These are phyloP conservation scores for Alloplasta piceator DNA, from an alignment of 2,888 invertebrate genomes.

Conservation along the genomic window DNA sequence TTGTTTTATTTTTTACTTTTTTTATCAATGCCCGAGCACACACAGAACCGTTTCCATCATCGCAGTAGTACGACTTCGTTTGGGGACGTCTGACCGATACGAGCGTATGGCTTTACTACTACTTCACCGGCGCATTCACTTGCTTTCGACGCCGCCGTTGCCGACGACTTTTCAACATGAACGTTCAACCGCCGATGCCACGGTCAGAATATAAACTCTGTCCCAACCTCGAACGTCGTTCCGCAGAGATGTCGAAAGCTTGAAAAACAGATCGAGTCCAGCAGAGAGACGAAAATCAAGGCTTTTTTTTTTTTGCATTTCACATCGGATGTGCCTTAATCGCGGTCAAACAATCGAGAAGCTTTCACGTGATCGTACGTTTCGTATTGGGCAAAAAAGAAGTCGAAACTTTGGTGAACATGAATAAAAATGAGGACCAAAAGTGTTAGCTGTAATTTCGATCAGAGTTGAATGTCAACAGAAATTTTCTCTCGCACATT, in stretches of 20 bases:
- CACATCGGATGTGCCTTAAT: neutral
- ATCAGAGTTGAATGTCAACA: too few relatives aligned
- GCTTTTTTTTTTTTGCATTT: constrained; percentile 6
- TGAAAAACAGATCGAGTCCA: constrained; percentile 50
- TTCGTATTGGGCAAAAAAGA: too few relatives aligned
- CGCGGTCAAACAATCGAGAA: constrained; percentile 7
- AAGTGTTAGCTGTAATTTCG: too few relatives aligned
- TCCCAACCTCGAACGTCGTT: constrained; percentile 3
- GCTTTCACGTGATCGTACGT: too few relatives aligned
- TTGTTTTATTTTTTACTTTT: constrained; percentile 24
- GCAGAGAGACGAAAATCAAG: constrained; percentile 19
- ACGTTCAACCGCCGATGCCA: neutral
- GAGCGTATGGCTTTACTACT: constrained; percentile 43
- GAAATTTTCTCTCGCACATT: too few relatives aligned
- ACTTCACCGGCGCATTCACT: constrained; percentile 39
- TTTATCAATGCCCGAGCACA: constrained; percentile 9
- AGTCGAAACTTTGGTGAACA: too few relatives aligned
- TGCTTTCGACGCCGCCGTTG: constrained; percentile 26
- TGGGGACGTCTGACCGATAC: constrained; percentile 44
- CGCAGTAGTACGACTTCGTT: neutral
- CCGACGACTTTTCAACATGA: constrained; percentile 15
- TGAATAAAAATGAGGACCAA: too few relatives aligned
- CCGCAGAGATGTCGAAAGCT: constrained; percentile 9
- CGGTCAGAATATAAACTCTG: constrained; percentile 13
- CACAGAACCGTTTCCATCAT: neutral